phyloP scores from a whole-genome alignment of 2,113 vertebrate genomes.

The Chionomys nivalis region DNA sequence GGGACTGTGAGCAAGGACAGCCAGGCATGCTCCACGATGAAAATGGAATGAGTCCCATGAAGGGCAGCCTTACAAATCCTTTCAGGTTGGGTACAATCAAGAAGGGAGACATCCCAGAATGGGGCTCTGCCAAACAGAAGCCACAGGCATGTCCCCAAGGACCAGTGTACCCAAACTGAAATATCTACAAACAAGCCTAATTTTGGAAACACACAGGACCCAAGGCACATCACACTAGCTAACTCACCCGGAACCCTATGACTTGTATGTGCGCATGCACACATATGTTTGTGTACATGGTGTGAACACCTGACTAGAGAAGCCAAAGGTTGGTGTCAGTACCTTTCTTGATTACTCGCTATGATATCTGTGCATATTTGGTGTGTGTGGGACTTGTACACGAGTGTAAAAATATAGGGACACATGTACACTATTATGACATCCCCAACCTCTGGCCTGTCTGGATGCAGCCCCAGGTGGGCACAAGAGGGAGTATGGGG shows the following conservation, averaged over 20 bases:
- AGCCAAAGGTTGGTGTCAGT: neutral
- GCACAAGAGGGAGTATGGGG: neutral
- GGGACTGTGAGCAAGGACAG: neutral
- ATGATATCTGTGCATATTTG: neutral
- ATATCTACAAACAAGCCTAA: neutral
- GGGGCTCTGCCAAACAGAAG: neutral
- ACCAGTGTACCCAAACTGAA: neutral
- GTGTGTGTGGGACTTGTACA: neutral
- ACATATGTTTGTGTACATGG: neutral
- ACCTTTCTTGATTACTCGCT: neutral
- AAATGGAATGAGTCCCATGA: neutral
- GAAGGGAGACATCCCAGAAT: neutral
- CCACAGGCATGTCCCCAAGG: neutral
- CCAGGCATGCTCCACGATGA: neutral
- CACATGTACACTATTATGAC: too few species aligned
- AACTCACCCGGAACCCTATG: neutral
- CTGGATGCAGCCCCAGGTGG: accelerated
- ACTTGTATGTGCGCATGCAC: neutral
- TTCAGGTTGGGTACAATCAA: neutral
- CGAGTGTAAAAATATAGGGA: neutral
- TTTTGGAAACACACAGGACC: neutral
- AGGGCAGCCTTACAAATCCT: neutral
- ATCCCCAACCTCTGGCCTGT: neutral
- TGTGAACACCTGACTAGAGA: neutral
- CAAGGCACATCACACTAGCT: accelerated